These are phyloP conservation scores for Hyposoter dolosus DNA, from an alignment of 2,888 invertebrate species.

Conservation along the genomic window DNA sequence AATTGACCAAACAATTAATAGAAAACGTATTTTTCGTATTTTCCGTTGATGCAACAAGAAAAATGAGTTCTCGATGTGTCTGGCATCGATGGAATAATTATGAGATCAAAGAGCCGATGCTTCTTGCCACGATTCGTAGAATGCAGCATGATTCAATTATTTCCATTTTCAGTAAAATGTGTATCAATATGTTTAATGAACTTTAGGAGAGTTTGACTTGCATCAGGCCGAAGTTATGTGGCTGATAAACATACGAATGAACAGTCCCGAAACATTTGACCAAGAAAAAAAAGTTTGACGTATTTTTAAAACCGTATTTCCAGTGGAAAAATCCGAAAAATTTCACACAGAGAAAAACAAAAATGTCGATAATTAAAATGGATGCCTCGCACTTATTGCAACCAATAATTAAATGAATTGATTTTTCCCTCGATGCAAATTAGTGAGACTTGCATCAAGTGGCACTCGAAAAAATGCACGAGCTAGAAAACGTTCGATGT, in stretches of 20 bases:
- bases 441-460: background rate
- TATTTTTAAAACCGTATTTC: background rate
- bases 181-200: background rate
- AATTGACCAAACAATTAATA: too few relatives aligned
- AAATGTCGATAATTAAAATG: background rate
- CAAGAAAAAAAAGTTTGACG: too few relatives aligned
- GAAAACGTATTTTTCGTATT: too few relatives aligned
- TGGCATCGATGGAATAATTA: constrained; percentile 9
- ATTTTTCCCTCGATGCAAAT: background rate
- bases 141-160: constrained; percentile 67
- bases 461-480: constrained; percentile 18
- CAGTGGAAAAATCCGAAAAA: background rate
- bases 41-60: too few relatives aligned
- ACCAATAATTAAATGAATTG: background rate
- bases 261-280: too few relatives aligned
- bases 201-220: background rate
- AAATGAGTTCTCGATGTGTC: background rate
- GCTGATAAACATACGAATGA: constrained; percentile 32
- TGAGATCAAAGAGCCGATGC: constrained; percentile 12
- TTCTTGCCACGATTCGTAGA: constrained; percentile 45
- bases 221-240: constrained; percentile 16
- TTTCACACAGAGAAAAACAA: background rate
- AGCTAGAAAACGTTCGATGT: constrained; percentile 26
- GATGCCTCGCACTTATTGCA: background rate
- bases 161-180: constrained; percentile 20